Percentiles rank a stretch among this genome's conserved stretches.
Conservation (phyloP, 2,797 vertebrate species). For the Microhierax caerulescens region DNA sequence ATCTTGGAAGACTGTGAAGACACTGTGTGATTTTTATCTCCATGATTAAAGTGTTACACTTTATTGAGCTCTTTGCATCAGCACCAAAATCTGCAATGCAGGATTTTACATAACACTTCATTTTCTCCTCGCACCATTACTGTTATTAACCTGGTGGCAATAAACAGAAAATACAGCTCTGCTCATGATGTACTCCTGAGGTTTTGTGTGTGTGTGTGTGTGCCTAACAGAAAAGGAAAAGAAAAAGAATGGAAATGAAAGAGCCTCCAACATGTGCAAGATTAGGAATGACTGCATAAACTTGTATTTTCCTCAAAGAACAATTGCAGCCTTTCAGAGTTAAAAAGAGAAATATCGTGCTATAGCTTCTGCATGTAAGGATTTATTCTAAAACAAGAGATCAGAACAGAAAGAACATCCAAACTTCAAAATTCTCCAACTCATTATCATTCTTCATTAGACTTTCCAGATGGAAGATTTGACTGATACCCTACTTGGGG, state of each 20-base stretch:
- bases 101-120: slow-evolving; percentile 80
- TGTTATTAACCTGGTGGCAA: slow-evolving; percentile 78
- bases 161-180: slow-evolving; percentile 74
- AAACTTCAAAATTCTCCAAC: background rate
- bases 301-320: background rate
- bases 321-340: background rate
- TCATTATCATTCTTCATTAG: background rate
- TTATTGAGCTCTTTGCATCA: slow-evolving; percentile 79
- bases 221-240: background rate
- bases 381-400: background rate
- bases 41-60: slow-evolving; percentile 79
- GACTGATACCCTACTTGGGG: background rate
- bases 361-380: background rate
- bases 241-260: background rate
- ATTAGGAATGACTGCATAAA: background rate
- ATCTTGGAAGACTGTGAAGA: slow-evolving; percentile 69
- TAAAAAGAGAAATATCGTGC: background rate
- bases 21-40: slow-evolving; percentile 78
- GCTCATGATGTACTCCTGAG: slow-evolving; percentile 62
- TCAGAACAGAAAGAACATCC: background rate
- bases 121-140: slow-evolving; percentile 73
- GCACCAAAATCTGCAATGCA: slow-evolving; percentile 79
- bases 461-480: background rate
- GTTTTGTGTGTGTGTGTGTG: background rate
- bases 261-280: background rate